Conservation (phyloP, 2,888 invertebrate genomes). For the Linnaemya tessellans region DNA sequence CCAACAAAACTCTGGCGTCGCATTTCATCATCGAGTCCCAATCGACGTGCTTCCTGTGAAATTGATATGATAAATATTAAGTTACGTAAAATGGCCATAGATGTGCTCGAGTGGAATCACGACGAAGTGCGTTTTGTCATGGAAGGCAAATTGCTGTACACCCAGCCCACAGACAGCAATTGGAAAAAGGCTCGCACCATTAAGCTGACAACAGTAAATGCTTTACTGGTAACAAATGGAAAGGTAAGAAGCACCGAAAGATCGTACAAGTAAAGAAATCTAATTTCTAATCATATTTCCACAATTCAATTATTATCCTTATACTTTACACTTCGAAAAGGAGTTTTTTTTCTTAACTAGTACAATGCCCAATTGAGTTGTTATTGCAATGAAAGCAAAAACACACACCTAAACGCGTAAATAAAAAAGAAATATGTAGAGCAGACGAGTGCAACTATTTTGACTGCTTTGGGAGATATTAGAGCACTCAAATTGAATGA, state of each 20-base stretch:
- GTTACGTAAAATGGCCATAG: conserved; percentile 95
- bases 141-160: conserved; percentile 94
- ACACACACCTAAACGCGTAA: neutral
- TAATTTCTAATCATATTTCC: conserved; percentile 33
- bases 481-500: neutral
- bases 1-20: conserved; percentile 95
- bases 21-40: conserved; percentile 89
- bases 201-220: conserved; percentile 94
- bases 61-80: conserved; percentile 95
- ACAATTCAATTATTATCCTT: conserved; percentile 26
- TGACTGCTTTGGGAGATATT: neutral
- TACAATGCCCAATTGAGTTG: neutral
- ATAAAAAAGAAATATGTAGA: neutral
- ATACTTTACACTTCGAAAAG: neutral
- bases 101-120: conserved; percentile 96
- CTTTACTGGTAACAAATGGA: conserved; percentile 95
- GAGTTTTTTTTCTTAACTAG: neutral
- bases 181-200: conserved; percentile 95
- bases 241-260: conserved; percentile 86
- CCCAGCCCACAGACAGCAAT: conserved; percentile 95
- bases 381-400: neutral
- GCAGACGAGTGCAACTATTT: neutral
- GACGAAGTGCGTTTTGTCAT: conserved; percentile 95
- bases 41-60: conserved; percentile 90
- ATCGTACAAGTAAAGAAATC: neutral